Evolutionary conservation across 2,113 vertebrate species (phyloP), one percentile per base, ranked within the genome.

Genomic region (Acanthochromis polyacanthus): DNA sequence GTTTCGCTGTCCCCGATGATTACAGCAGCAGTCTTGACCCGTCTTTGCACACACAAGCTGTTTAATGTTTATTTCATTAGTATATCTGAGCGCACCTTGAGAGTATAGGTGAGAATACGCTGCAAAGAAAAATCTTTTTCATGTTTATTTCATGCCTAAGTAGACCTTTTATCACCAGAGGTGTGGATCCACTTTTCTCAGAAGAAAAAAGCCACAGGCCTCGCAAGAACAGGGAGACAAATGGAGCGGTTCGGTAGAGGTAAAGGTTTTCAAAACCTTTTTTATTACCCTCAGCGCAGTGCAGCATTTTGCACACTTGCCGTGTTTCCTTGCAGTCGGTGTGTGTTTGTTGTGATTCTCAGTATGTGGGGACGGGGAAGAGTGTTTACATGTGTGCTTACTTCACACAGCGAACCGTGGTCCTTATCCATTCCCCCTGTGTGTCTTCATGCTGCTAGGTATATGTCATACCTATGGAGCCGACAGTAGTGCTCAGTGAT

Each of bases 381-480:
- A 84, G 82, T 74, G 80, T 91, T 91, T 91, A 87, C 87, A 89
- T 88, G 85, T 83, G 85, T 83, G 78, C 70, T 88, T 86, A 74
- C 60, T 81, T 83, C 88, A 75, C 76, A 60, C 84, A 66, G 86
- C 5, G 60, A 81, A 60, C 75, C 6, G 3, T 16, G 56, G 62
- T 66, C 68, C 84, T 74, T 73, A 89, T 88, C 82, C 82, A 32
- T 55, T 23, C 59, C 69, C 59, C 70, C 73, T 73, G 15, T 62
- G 80, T 71, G 76, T 82, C 32, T 67, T 80, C 89, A 82, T 67
- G 88, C 88, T 83, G 87, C 15, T 81, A 9, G 60, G 40, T 93
- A 88, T 92, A 90, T 90, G 89, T 91, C 89, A 91, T 64, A 64
- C 85, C 89, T 83, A 90, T 81, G 83, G 91, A 82, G 89, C 74